phyloP scores from a whole-genome alignment of 2,113 vertebrate genomes.

The Rostratula benghalensis region DNA sequence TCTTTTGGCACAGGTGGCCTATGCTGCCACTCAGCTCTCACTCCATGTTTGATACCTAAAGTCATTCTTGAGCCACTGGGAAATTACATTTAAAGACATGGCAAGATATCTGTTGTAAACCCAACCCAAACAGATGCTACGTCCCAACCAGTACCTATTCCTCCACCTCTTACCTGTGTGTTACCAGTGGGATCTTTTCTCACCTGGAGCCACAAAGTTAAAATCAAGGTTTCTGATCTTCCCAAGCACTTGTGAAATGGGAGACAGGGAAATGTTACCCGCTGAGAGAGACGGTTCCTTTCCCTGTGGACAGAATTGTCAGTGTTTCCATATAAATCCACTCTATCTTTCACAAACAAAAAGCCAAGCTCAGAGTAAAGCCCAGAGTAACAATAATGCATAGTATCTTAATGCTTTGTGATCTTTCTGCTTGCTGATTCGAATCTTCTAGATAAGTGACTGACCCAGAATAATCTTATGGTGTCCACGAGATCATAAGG shows the following conservation, averaged over 20 bases:
- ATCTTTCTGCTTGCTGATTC: background rate
- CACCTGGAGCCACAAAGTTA: background rate
- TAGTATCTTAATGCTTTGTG: background rate
- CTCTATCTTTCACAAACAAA: background rate
- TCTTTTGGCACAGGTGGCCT: background rate
- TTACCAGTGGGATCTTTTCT: background rate
- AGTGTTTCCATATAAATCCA: background rate
- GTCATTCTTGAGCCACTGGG: background rate
- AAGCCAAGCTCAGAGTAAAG: background rate
- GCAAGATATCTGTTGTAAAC: background rate
- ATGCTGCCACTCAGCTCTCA: background rate
- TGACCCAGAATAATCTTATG: background rate
- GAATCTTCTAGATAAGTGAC: background rate
- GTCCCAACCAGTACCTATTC: background rate
- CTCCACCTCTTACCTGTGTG: background rate
- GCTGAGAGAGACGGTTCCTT: background rate
- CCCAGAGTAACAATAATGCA: background rate
- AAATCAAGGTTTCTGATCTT: background rate
- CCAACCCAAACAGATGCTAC: background rate
- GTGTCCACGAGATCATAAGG: background rate
- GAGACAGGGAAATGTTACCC: background rate
- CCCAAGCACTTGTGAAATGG: background rate
- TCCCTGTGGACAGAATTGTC: background rate
- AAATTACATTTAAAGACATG: background rate
- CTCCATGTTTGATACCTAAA: background rate